Evolutionary conservation across 2,888 invertebrate genomes (phyloP).

Genomic region (Torymus tubicola): DNA sequence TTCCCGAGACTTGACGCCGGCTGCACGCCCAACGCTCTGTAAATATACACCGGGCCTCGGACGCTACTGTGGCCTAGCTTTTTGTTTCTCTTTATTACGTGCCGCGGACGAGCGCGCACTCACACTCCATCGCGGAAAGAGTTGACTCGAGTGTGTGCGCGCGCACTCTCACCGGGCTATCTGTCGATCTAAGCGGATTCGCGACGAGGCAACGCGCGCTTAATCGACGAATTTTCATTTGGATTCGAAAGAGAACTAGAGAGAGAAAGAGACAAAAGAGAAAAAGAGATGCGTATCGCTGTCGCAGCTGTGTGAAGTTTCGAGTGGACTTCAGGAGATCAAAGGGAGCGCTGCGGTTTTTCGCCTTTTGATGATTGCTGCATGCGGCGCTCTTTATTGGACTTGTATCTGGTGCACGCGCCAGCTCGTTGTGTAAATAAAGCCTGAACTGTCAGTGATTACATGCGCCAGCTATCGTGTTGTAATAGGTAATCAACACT

Average conservation of each 20-base stretch:
- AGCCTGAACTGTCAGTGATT: too few species aligned
- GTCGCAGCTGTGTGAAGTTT: background rate
- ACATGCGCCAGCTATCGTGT: too few species aligned
- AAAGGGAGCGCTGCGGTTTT: constrained; percentile 4
- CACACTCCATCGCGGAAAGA: constrained; percentile 5
- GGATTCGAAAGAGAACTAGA: background rate
- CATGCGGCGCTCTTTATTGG: constrained; percentile 9
- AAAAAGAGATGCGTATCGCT: constrained; percentile 1
- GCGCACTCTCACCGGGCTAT: constrained; percentile 60
- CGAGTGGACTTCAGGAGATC: constrained; percentile 6
- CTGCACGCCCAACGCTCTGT: too few species aligned
- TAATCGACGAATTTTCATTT: constrained; percentile 44
- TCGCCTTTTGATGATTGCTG: constrained; percentile 36
- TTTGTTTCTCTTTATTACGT: too few species aligned
- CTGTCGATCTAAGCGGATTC: constrained; percentile 71
- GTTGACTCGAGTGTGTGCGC: constrained; percentile 47
- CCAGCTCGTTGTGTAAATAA: too few species aligned
- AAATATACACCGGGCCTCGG: too few species aligned
- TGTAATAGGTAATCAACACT: too few species aligned
- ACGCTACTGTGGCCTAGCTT: too few species aligned
- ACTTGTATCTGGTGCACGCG: background rate
- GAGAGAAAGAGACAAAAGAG: too few species aligned
- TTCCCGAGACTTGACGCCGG: constrained; percentile 66
- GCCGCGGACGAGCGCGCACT: too few species aligned
- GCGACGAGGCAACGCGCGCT: constrained; percentile 17